phyloP scores from a whole-genome alignment of 2,113 vertebrate genomes.

The Pandion haliaetus region DNA sequence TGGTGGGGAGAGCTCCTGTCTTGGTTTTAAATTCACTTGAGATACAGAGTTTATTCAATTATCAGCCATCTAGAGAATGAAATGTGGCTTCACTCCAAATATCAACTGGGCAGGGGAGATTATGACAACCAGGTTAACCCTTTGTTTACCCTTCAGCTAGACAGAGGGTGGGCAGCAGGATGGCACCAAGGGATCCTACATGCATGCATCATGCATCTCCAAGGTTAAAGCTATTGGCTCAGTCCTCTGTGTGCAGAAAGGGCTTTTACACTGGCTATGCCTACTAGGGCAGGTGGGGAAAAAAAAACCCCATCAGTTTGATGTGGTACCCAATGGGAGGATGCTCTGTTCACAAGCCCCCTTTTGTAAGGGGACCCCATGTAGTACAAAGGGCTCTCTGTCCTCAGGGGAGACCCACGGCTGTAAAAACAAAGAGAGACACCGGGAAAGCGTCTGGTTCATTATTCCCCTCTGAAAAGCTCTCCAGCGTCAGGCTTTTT shows the following conservation, averaged over 20 bases:
- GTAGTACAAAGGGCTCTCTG: constrained; percentile 47
- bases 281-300: constrained; percentile 21
- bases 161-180: background rate
- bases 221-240: constrained; percentile 24
- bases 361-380: constrained; percentile 31
- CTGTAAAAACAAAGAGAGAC: constrained; percentile 53
- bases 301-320: background rate
- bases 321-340: constrained; percentile 14
- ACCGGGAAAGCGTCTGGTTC: constrained; percentile 61
- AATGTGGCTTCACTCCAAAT: constrained; percentile 38
- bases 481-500: constrained; percentile 17
- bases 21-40: constrained; percentile 32
- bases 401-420: constrained; percentile 45
- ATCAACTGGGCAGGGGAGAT: background rate
- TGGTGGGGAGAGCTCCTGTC: background rate
- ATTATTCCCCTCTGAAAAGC: constrained; percentile 55
- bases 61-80: constrained; percentile 41
- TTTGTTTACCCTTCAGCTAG: background rate
- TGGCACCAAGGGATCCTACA: background rate
- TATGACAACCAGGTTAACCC: constrained; percentile 38
- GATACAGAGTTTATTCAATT: constrained; percentile 50
- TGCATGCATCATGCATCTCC: background rate
- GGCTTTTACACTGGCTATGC: background rate
- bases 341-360: constrained; percentile 59
- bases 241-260: background rate